Percentiles rank a stretch among this genome's conserved stretches.
phyloP scores from a whole-genome alignment of 2,888 invertebrate genomes.

The Sphecodes monilicornis region DNA sequence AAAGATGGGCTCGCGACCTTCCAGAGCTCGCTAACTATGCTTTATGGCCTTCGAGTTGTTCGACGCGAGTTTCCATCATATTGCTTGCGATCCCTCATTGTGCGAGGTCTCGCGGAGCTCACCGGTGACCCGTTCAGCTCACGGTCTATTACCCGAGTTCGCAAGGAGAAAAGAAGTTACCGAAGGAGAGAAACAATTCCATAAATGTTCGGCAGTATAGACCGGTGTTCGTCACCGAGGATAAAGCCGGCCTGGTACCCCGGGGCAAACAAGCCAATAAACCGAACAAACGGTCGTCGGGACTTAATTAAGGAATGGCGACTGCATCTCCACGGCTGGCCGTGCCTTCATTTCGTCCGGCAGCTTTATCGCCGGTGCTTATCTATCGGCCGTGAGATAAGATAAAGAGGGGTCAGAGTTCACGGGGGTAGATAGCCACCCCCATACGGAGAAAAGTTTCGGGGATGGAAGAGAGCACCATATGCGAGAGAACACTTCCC shows the following conservation, averaged over 20 bases:
- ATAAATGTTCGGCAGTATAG: conserved; percentile 34
- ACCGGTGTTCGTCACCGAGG: conserved; percentile 25
- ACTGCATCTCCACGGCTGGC: conserved; percentile 70
- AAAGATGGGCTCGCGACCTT: background rate
- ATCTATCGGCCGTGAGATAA: conserved; percentile 81
- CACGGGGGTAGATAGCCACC: conserved; percentile 74
- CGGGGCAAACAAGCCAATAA: conserved; percentile 72
- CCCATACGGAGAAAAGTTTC: conserved; percentile 70
- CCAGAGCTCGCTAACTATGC: background rate
- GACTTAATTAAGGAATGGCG: conserved; percentile 82
- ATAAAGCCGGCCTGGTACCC: conserved; percentile 38
- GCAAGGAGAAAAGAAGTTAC: background rate
- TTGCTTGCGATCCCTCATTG: conserved; percentile 16
- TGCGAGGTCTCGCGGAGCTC: background rate
- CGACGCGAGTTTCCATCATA: conserved; percentile 15
- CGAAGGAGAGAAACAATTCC: conserved; percentile 41
- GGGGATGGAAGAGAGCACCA: conserved; percentile 71
- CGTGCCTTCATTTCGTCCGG: conserved; percentile 69
- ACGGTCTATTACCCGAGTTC: conserved; percentile 4
- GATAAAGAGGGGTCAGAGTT: conserved; percentile 65
- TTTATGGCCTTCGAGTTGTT: background rate
- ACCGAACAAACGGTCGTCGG: conserved; percentile 69
- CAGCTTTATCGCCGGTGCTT: conserved; percentile 70
- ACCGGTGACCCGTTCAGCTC: background rate
- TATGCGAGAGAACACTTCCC: conserved; percentile 70